Evolutionary conservation across 2,113 vertebrate genomes (phyloP), one percentile per base, ranked within the genome.

Genomic region (Theropithecus gelada): DNA sequence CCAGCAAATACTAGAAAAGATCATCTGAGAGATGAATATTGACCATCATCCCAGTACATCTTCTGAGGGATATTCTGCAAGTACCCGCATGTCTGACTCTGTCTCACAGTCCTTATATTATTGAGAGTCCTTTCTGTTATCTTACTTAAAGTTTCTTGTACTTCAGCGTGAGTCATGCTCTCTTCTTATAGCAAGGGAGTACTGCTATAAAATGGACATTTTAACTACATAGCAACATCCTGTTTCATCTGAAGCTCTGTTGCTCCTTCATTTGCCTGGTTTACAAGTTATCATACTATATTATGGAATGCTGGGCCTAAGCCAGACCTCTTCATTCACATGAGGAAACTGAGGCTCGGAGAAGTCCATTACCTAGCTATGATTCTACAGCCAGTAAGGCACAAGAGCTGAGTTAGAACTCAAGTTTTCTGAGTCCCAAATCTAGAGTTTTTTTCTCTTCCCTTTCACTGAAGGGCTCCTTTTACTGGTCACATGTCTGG

Each of bases 41-140:
- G 0, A 35, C 43, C 35, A 5, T 22, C 32, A 40, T n/a, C 13
- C n/a, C 0, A 4, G 6, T 1, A 52, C 3, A 20, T 20, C 35
- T 59, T 57, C 93, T 40, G 45, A 61, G 61, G 18, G 48, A 92
- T 84, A n/a, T 57, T 27, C 40, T 43, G 43, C 52, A 23, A 61
- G 25, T 22, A 50, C 16, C 43, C 11, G 6, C 9, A 40, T 18
- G 17, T 25, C 18, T 4, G 13, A 82, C 38, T 57, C n/a, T 45
- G 68, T 79, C 85, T 83, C 81, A 12, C 2, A 59, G 25, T 9
- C 20, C 23, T 91, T 59, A 32, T 25, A 20, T 30, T 11, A 16
- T 6, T 82, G 35, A 76, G 75, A 88, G n/a, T 52, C 27, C 68
- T 89, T 96, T 50, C 86, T 64, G 43, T 20, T 17, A 5, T 40